Evolutionary conservation across 2,888 invertebrate genomes (phyloP), one percentile per base, ranked within the genome.

Genomic region (Fragum whitleyi): DNA sequence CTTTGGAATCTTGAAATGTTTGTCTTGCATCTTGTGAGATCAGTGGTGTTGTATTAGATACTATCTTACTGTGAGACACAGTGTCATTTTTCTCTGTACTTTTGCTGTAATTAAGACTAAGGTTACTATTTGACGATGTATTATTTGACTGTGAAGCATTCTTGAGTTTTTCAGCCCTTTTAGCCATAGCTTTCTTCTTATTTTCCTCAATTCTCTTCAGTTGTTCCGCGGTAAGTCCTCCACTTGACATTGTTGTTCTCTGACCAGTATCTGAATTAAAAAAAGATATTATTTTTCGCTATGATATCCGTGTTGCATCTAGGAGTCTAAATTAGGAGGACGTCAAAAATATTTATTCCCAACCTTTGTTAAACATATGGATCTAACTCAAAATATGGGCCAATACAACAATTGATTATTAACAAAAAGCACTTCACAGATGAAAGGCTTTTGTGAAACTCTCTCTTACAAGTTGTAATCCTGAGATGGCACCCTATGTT

Each of bases 121-220:
- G 14, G n/a, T 47, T 47, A 19, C 14, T 16, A 47, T 14, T 47
- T 19, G n/a, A 14, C 14, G 3, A 19, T 47, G n/a, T 47, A 47
- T 47, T 47, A 47, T 19, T n/a, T 19, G 47, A 19, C 2, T 9
- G 7, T 19, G 47, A 9, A 47, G n/a, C 2, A n/a, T 47, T 47
- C n/a, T n/a, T n/a, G 3, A 36, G 36, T 42, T 70, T 70, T 55
- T 70, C 79, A 68, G 88, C 86, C 84, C 94, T 87, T 77, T 90
- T 92, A 42, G 93, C 93, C n/a, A 95, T 70, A 16, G 95, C 95
- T 83, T 91, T 93, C 47, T 80, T 87, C 19, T 93, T 92, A 87
- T 94, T 95, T 87, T 94, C 94, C 89, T 95, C 95, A 61, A 95
- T 94, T 70, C 92, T 88, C 61, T 88, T 85, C 65, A 89, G 91